A percentile compares a stretch with the other conserved stretches of the same genome.
These are phyloP conservation scores for Chelidonichthys spinosus DNA, from an alignment of 2,797 vertebrate species.

Conservation along the genomic window DNA sequence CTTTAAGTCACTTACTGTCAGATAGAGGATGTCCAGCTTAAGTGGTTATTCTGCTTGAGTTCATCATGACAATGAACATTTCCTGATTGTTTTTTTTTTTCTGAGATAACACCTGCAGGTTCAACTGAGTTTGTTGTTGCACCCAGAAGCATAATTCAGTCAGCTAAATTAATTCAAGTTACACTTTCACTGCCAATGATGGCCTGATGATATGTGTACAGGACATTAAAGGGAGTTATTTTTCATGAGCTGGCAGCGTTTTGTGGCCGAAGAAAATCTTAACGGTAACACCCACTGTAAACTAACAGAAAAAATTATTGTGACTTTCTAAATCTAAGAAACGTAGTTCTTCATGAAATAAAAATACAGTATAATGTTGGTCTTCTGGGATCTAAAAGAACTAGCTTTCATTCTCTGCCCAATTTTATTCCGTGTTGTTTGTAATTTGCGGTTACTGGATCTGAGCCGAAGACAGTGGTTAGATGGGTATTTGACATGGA, in stretches of 20 bases:
- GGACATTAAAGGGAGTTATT: constrained; percentile 27
- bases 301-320: neutral
- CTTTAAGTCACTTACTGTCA: constrained; percentile 16
- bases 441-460: constrained; percentile 73
- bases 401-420: constrained; percentile 22
- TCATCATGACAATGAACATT: constrained; percentile 48
- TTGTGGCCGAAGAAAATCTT: constrained; percentile 11
- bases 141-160: constrained; percentile 37
- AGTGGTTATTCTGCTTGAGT: constrained; percentile 47
- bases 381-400: neutral
- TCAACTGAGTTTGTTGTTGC: constrained; percentile 44
- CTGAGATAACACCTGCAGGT: constrained; percentile 30
- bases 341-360: neutral
- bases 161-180: constrained; percentile 49
- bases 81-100: constrained; percentile 26
- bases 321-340: constrained; percentile 6
- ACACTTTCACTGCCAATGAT: constrained; percentile 27
- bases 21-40: constrained; percentile 22
- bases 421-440: constrained; percentile 46
- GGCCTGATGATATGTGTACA: constrained; percentile 30
- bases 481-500: constrained; percentile 70
- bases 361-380: neutral
- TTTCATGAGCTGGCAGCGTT: constrained; percentile 8
- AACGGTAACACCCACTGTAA: constrained; percentile 17
- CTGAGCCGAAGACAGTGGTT: constrained; percentile 66